These are phyloP conservation scores for Intellagama lesueurii DNA, from an alignment of 2,797 vertebrate genomes.

Conservation along the genomic window DNA sequence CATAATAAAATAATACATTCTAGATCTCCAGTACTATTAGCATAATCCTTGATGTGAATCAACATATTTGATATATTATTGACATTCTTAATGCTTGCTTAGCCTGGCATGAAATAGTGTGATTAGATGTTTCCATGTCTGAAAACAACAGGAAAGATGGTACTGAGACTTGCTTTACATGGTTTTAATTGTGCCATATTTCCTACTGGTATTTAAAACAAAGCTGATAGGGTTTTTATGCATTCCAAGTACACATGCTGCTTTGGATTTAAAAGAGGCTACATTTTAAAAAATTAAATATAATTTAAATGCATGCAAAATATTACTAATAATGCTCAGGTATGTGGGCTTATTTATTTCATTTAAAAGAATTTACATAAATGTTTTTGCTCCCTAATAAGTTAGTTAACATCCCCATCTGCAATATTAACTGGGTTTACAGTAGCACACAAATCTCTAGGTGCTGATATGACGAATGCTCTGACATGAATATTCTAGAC, in stretches of 20 bases:
- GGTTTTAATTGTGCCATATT: neutral
- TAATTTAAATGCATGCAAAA: neutral
- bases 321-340: neutral
- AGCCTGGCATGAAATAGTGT: neutral
- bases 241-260: slow-evolving; percentile 3
- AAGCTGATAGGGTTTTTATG: neutral
- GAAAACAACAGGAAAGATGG: neutral
- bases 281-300: neutral
- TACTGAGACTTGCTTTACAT: neutral
- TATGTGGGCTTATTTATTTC: neutral
- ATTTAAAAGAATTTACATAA: neutral
- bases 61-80: slow-evolving; percentile 24
- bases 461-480: neutral
- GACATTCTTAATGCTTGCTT: neutral
- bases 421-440: neutral
- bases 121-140: neutral
- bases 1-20: neutral
- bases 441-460: neutral
- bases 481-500: neutral
- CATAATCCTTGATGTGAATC: slow-evolving; percentile 8
- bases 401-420: neutral
- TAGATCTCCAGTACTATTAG: slow-evolving; percentile 11
- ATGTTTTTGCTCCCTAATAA: neutral
- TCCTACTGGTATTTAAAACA: neutral
- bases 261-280: neutral